Evolutionary conservation across 1,140 invertebrate genomes (phyloP), one percentile per base, ranked within the genome.

Genomic region (Trichonephila inaurata): DNA sequence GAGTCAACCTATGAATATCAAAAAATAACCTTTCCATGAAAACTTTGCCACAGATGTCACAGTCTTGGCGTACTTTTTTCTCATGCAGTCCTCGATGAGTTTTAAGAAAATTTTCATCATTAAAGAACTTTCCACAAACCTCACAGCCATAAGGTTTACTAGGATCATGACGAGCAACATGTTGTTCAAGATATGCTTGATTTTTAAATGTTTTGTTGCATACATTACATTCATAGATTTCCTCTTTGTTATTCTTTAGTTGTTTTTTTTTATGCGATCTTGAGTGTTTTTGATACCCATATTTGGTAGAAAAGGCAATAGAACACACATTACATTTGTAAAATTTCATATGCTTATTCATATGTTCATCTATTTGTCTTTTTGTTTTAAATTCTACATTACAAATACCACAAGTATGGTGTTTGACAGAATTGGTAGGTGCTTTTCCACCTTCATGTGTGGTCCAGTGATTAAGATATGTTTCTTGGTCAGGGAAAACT

Each of bases 81-180:
- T 81, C 72, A 61, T 90, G 89, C 28, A 77, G 16, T 28, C 69
- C 21, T 28, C 58, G 69, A 40, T 90, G 89, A 5, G 40, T 77
- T 61, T 81, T 77, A 7, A 77, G n/a, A 18, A 58, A 81, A 19
- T 33, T 51, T 60, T 18, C n/a, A 40, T 90, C 89, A 18, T 72
- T 40, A 62, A 90, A 90, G 33, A 19, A 77, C 44, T 90, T 90
- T 21, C 89, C 89, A 62, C 89, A 90, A 24, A 90, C 19, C n/a
- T 90, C 89, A 81, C 89, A 90, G 7, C 72, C 72, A 90, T 61
- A 82, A 12, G 72, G 66, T 81, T 90, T 90, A 33, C n/a, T 72
- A 19, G 89, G 24, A 10, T 51, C 66, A 90, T 90, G 89, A 3
- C 21, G 19, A 40, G 89, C 6, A 18, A 81, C 33, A 60, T 90